phyloP scores from a whole-genome alignment of 2,113 vertebrate species.

The Macheiramphus alcinus region DNA sequence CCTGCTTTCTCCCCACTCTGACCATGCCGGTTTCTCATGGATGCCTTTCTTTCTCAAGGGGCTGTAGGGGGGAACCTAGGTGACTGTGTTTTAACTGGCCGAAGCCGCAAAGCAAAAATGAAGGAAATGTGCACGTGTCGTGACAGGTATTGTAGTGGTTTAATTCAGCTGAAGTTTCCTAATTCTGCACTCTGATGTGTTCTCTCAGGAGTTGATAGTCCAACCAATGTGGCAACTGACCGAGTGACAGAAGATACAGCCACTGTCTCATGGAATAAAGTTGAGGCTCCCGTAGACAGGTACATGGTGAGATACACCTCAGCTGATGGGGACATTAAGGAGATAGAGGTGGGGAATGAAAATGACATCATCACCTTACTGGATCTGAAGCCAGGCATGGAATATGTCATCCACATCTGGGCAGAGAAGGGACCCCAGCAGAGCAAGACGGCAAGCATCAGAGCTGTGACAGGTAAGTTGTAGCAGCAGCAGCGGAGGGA shows the following conservation, averaged over 20 bases:
- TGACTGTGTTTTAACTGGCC: not conserved
- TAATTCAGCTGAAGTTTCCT: not conserved
- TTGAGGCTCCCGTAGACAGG: constrained; percentile 74
- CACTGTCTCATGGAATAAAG: constrained; percentile 74
- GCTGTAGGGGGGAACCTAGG: not conserved
- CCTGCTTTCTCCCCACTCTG: not conserved
- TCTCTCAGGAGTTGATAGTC: constrained; percentile 61
- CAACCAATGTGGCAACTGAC: constrained; percentile 68
- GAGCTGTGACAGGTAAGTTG: constrained; percentile 71
- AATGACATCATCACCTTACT: constrained; percentile 56
- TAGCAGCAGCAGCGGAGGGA: not conserved
- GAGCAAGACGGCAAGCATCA: constrained; percentile 71
- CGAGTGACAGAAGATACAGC: constrained; percentile 76
- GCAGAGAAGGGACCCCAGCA: constrained; percentile 69
- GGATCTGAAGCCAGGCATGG: constrained; percentile 72
- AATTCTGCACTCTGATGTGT: not conserved
- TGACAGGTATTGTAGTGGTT: not conserved
- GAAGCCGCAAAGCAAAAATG: not conserved
- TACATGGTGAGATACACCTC: constrained; percentile 80
- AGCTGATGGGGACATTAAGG: constrained; percentile 66
- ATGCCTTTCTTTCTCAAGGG: not conserved
- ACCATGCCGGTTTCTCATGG: not conserved
- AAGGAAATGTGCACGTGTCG: not conserved
- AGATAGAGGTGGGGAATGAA: constrained; percentile 67
- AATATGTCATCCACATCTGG: constrained; percentile 76